Evolutionary conservation across 2,888 invertebrate genomes (phyloP).

Genomic region (Eupithecia exiguata): DNA sequence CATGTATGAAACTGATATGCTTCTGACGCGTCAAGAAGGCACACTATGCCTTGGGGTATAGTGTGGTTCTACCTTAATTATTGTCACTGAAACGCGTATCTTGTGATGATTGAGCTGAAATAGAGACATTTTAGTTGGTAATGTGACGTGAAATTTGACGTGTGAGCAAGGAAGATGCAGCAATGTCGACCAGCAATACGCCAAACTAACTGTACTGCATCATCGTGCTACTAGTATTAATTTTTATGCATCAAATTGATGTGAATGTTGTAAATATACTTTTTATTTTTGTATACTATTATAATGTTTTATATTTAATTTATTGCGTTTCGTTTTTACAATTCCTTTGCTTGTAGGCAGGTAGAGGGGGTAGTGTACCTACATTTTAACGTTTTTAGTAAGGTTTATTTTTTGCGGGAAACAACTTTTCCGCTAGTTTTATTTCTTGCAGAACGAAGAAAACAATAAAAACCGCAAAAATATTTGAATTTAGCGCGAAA

Average conservation of each 20-base stretch:
- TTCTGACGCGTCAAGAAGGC: too few relatives aligned
- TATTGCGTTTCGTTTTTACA: neutral
- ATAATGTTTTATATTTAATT: conserved; percentile 61
- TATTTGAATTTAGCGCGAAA: too few relatives aligned
- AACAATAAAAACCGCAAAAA: too few relatives aligned
- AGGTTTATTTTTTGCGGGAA: too few relatives aligned
- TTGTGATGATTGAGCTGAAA: neutral
- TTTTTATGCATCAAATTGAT: conserved; percentile 81
- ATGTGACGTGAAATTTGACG: neutral
- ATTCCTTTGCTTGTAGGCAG: neutral
- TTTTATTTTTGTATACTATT: conserved; percentile 74
- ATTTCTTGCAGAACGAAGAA: too few relatives aligned
- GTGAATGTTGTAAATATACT: conserved; percentile 78
- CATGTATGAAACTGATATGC: too few relatives aligned
- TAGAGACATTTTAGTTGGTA: neutral
- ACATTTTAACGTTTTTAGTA: neutral
- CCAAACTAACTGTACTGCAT: conserved; percentile 64
- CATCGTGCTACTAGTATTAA: conserved; percentile 50
- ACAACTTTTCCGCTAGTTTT: too few relatives aligned
- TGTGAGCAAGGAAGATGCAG: conserved; percentile 35
- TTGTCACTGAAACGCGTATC: neutral
- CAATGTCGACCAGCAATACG: conserved; percentile 54
- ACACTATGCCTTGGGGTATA: too few relatives aligned
- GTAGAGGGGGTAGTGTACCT: neutral
- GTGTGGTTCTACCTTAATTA: too few relatives aligned